Evolutionary conservation across 2,113 vertebrate species (phyloP), one percentile per base, ranked within the genome.

Genomic region (Perca fluviatilis): DNA sequence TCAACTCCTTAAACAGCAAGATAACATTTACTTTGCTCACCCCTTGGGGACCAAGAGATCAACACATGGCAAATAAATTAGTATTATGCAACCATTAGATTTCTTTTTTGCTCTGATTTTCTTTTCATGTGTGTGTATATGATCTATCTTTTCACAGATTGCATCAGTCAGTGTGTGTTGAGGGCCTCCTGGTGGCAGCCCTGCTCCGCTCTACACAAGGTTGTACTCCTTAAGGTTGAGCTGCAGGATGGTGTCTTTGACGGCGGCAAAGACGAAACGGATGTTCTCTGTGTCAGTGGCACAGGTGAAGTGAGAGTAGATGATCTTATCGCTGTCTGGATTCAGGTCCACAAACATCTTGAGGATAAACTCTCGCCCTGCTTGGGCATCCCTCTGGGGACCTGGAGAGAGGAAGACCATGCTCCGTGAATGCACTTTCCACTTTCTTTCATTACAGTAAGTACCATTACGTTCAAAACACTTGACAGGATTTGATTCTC

Each of bases 331-430:
- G 94, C 96, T 97, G 94, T 98, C 97, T 70, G 98, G 98, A 85
- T 99, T 99, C 95, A 99, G 97, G 92, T 98, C 98, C 91, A 99
- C 98, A 4, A 99, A 99, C 98, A 99, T 99, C 95, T 98, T 98
- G 90, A 99, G 90, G 93, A 99, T 98, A 79, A 99, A 99, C 91
- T 99, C 98, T 86, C 97, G 95, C 80, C 96, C 98, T 0, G 98
- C 97, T 84, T 98, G 97, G 64, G 97, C 96, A 81, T 98, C 97
- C 83, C 97, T 92, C 70, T 97, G 97, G 10, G 97, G 96, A 94
- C 97, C 97, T 99, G 92, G 79, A 78, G 76, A 27, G 56, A n/a
- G 30, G 47, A 16, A 61, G 16, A 65, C 0, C 0, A 10, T 1
- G 13, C n/a, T 63, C 25, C 2, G 23, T 87, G 19, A 79, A 23